Base-by-base conservation (phyloP, 2,113 vertebrate species). In the Microtus montanus region DNA sequence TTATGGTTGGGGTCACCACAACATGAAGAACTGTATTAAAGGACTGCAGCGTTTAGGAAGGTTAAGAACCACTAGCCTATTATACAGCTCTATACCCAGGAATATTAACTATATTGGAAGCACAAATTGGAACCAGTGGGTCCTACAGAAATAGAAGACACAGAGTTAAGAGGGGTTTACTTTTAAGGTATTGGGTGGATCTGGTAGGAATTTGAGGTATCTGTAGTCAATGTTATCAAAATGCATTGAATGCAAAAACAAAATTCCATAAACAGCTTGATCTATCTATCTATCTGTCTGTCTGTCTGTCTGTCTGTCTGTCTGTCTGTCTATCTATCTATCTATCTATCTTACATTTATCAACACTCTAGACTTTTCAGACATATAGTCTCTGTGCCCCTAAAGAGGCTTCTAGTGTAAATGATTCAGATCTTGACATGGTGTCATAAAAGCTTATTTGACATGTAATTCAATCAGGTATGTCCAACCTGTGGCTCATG, bases 361-460 rank as follows among this genome's bases (percentile, higher is more conserved):
- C 68, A 41, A 47, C 38, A 63, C 6, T 15, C 49, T 14, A 3
- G 5, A 19, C 9, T 1, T 86, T 54, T 83, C 19, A 22, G 11
- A 22, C 5, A 1, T 1, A 26, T 19, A 58, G 47, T 24, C 1
- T 7, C 26, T 22, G 3, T 35, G 2, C 11, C 49, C 13, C 13
- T 9, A 12, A 14, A 61, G 17, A 52, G n/a, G 11, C 6, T 15
- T 28, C 74, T 9, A 19, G 38, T 38, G 8, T 73, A 73, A 38
- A 30, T 70, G 44, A 70, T 28, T 54, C 15, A 13, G 11, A 38
- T 20, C 22, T 47, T n/a, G 78, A 52, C 9, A 19, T 54, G 66
- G 35, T 1, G 0, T 13, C 73, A 3, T 68, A 88, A 64, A 52
- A 44, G 49, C 44, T 7, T 0, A 52, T 11, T n/a, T 52, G 17